Evolutionary conservation across 2,888 invertebrate species (phyloP), one percentile per base, ranked within the genome.

Genomic region (Mythimna vitellina): DNA sequence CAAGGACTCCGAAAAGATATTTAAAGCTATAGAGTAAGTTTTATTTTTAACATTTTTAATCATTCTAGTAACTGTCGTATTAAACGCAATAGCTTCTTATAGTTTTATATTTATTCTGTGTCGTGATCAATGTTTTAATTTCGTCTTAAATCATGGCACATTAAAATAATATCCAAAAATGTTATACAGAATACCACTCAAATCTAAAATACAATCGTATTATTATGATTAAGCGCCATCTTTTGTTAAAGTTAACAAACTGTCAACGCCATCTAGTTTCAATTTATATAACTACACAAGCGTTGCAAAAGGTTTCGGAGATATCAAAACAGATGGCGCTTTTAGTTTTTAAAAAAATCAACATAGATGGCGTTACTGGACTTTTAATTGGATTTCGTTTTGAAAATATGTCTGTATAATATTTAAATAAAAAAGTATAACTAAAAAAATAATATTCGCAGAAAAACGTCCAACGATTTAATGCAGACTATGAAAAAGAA

Each of bases 21-120:
- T 97, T 90, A 97, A 97, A 94, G 97, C 97, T 79, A 97, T 97
- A 89, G 97, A 97, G 97, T 97, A 96, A 97, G 97, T 61, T 4
- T 12, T 3, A 3, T 12, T 65, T 49, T 97, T 58, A 53, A 61
- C 10, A 35, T 74, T 46, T 63, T 42, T 42, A 20, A 62, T 46
- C 63, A 38, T 73, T 67, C 38, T 38, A 60, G 63, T 78, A 54
- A 49, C 64, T 64, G 71, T 78, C 71, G 71, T 81, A 79, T 32
- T 62, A 63, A 65, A 62, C 25, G 20, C 62, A 66, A 62, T 70
- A 78, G 86, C 84, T 84, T 84, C 51, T 70, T 62, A 73, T 72
- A 74, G 73, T 80, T 76, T 82, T 82, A 71, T 68, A 57, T 78
- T 76, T 74, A 83, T 78, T 86, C 46, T 85, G 86, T 92, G 90